These are phyloP conservation scores for Drosophila koepferae DNA, from an alignment of 2,888 invertebrate species.

Conservation along the genomic window DNA sequence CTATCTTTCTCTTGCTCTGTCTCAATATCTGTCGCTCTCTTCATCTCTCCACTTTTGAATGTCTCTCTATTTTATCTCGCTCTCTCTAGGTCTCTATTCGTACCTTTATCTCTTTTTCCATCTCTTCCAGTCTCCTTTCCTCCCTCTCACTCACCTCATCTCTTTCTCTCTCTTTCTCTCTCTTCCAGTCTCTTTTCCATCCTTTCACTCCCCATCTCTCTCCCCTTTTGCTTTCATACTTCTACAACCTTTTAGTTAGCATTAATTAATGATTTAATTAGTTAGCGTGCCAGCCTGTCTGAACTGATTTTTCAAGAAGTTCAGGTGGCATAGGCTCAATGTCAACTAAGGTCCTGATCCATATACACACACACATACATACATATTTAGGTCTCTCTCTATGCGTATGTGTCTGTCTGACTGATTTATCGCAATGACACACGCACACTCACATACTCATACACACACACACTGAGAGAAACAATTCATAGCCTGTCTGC, in stretches of 20 bases:
- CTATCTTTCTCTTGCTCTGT: neutral
- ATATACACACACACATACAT: neutral
- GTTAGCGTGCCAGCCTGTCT: conserved; percentile 24
- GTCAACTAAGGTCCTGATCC: conserved; percentile 20
- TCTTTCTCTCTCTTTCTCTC: neutral
- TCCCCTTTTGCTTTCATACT: no score
- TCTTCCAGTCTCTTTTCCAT: neutral
- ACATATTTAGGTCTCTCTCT: conserved; percentile 2
- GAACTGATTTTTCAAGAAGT: conserved; percentile 49
- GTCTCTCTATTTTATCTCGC: neutral
- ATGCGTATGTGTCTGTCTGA: conserved; percentile 9
- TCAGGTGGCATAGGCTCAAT: conserved; percentile 27
- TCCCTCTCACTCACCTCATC: neutral
- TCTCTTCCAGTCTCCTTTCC: neutral
- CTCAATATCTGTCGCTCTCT: neutral
- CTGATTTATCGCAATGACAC: conserved; percentile 25
- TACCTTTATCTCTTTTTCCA: neutral
- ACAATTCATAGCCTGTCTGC: conserved; percentile 27
- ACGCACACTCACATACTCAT: conserved; percentile 5
- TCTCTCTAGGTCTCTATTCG: neutral
- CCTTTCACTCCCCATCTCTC: neutral
- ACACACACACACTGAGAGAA: conserved; percentile 1
- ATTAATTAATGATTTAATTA: conserved; percentile 44
- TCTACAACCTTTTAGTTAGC: conserved; percentile 16
- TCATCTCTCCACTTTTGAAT: neutral